Percentiles rank a stretch among this genome's conserved stretches.
These are phyloP conservation scores for Koerneria pararmatus DNA, from an alignment of 2,888 invertebrate genomes.

Conservation along the genomic window DNA sequence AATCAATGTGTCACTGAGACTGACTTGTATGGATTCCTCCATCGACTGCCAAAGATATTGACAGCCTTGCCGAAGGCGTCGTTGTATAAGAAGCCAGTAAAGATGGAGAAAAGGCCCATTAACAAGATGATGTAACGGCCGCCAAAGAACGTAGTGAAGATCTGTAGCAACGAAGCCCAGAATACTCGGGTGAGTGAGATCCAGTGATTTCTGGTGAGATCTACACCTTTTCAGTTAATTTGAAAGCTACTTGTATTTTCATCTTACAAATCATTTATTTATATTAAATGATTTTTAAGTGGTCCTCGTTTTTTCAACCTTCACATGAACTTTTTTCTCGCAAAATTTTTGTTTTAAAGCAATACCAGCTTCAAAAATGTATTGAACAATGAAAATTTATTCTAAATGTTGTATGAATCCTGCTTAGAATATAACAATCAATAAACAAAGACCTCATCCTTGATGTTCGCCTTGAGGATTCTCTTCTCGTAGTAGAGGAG, in stretches of 20 bases:
- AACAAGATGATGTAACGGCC: constrained; percentile 53
- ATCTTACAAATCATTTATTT: neutral
- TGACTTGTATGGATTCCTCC: constrained; percentile 51
- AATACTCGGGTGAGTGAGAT: too few relatives aligned
- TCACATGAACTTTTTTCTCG: too few relatives aligned
- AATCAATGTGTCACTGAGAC: neutral
- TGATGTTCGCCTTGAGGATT: constrained; percentile 62
- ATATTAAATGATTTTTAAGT: too few relatives aligned
- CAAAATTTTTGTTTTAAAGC: too few relatives aligned
- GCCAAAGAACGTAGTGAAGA: constrained; percentile 47
- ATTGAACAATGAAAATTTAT: too few relatives aligned
- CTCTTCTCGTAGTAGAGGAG: constrained; percentile 90
- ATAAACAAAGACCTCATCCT: constrained; percentile 45
- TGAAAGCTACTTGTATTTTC: too few relatives aligned
- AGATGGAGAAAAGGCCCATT: constrained; percentile 55
- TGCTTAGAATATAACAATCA: neutral
- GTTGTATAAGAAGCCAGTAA: constrained; percentile 53
- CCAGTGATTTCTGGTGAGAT: too few relatives aligned
- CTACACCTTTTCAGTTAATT: too few relatives aligned
- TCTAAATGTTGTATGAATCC: too few relatives aligned
- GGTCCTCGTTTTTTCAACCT: too few relatives aligned
- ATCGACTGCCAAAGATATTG: constrained; percentile 62
- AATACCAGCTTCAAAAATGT: too few relatives aligned
- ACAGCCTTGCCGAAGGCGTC: constrained; percentile 57
- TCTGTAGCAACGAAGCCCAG: constrained; percentile 50